These are phyloP conservation scores for Drosophila limbata DNA, from an alignment of 2,888 invertebrate species.

Conservation along the genomic window DNA sequence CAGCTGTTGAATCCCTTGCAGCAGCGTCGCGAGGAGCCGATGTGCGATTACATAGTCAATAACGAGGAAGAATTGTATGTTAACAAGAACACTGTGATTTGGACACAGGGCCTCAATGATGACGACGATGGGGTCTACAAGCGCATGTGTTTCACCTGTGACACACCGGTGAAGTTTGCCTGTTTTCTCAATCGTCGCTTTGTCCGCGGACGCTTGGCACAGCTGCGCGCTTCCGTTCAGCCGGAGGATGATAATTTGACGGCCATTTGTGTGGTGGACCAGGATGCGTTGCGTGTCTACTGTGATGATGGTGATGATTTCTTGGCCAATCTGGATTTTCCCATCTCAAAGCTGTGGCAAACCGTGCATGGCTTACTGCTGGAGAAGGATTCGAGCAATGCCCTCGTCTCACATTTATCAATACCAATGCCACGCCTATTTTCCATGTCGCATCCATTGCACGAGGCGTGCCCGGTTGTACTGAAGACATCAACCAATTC, in stretches of 20 bases:
- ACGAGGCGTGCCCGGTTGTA: slow-evolving; percentile 95
- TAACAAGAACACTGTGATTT: slow-evolving; percentile 93
- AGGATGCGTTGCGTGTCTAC: slow-evolving; percentile 91
- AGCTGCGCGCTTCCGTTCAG: slow-evolving; percentile 46
- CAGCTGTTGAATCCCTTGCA: slow-evolving; percentile 41
- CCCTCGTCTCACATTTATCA: slow-evolving; percentile 80
- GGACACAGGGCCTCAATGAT: slow-evolving; percentile 86
- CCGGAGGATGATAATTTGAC: slow-evolving; percentile 64
- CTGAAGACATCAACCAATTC: slow-evolving; percentile 88
- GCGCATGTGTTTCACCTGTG: slow-evolving; percentile 90
- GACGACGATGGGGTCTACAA: slow-evolving; percentile 68
- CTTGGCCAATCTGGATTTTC: slow-evolving; percentile 91
- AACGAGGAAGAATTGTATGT: slow-evolving; percentile 96
- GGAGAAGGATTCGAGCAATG: slow-evolving; percentile 88
- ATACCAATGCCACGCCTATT: slow-evolving; percentile 91
- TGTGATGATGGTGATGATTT: slow-evolving; percentile 93
- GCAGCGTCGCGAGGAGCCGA: slow-evolving; percentile 68
- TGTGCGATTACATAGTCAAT: slow-evolving; percentile 83
- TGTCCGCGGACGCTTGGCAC: slow-evolving; percentile 82
- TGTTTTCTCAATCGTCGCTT: slow-evolving; percentile 89
- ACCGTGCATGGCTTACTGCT: slow-evolving; percentile 94
- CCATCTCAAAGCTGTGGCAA: slow-evolving; percentile 93
- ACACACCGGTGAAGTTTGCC: slow-evolving; percentile 93
- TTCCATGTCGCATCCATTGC: slow-evolving; percentile 94
- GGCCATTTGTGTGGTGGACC: slow-evolving; percentile 87